These are phyloP conservation scores for Cheilosia urbana DNA, from an alignment of 2,888 invertebrate genomes.

Conservation along the genomic window DNA sequence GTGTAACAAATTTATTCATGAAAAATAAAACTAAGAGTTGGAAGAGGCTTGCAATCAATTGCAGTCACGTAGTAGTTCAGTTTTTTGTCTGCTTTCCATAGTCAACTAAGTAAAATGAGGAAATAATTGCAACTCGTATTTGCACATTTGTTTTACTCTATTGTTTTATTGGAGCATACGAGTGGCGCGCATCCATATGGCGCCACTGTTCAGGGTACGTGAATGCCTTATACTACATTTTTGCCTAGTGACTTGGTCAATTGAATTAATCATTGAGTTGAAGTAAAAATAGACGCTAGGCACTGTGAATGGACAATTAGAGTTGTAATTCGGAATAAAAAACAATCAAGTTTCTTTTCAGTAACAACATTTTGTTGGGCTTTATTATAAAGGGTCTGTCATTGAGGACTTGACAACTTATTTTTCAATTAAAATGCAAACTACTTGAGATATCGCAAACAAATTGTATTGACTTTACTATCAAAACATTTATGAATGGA, in stretches of 20 bases:
- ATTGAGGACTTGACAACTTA: too few relatives aligned
- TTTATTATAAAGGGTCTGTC: too few relatives aligned
- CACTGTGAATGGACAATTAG: not conserved
- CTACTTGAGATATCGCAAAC: too few relatives aligned
- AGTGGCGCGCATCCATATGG: not conserved
- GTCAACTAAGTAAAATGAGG: constrained; percentile 25
- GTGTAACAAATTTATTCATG: constrained; percentile 69
- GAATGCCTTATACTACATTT: not conserved
- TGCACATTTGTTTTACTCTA: constrained; percentile 1
- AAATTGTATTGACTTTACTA: too few relatives aligned
- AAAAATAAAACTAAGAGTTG: constrained; percentile 8
- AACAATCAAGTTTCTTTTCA: not conserved
- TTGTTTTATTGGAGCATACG: not conserved
- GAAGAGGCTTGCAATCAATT: constrained; percentile 42
- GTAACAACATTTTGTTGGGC: too few relatives aligned
- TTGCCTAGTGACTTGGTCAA: not conserved
- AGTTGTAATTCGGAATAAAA: not conserved
- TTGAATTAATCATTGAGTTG: not conserved
- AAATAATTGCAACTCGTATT: constrained; percentile 36
- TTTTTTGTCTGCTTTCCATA: not conserved
- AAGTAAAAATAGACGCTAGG: not conserved
- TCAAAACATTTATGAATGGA: too few relatives aligned
- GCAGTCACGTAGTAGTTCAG: constrained; percentile 29
- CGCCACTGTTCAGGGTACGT: not conserved
- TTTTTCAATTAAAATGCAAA: too few relatives aligned